Base-by-base conservation (phyloP, 1,140 invertebrate species). In the Bombus fervidus region DNA sequence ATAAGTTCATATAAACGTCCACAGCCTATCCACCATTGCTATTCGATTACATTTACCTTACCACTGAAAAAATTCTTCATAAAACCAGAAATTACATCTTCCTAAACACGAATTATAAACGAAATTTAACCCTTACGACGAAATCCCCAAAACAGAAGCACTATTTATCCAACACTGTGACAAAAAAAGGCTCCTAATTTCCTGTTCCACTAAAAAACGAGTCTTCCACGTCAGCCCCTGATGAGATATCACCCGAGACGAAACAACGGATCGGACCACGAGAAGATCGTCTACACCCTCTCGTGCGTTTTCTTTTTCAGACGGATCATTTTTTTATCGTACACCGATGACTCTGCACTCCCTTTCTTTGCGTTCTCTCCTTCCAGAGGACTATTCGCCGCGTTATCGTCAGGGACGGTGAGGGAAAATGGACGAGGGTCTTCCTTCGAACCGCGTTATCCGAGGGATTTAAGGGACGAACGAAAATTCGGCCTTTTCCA, bases 401-500 rank as follows among this genome's bases (percentile, higher is more conserved):
- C 76, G 75, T 87, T 89, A 85, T 89, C 85, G 77, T 80, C 69
- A 62, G 69, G 3, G 79, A 25, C 25, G 39, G 41, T 41, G n/a
- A 86, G 81, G 77, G 89, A 75, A 64, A 69, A 88, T 64, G 87
- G 84, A 85, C 86, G 83, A 83, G 78, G 86, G 89, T 84, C 75
- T 91, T 90, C 81, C 86, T n/a, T 69, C 81, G 84, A 76, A 41
- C 72, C 69, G 85, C 88, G 88, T 94, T 92, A 93, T 92, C 92
- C 93, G 41, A 75, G 81, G 91, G 92, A 93, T 94, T 94, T 92
- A 91, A 93, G 92, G 92, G 91, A 90, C 90, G 89, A 78, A 87
- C 85, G 89, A 79, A 85, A 92, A 92, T 93, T 89, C 89, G 85
- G 71, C 86, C 88, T 91, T 81, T 87, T 91, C 74, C 73, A 80